phyloP scores from a whole-genome alignment of 92 coral and sea anemone species.

The Micromussa lordhowensis region DNA sequence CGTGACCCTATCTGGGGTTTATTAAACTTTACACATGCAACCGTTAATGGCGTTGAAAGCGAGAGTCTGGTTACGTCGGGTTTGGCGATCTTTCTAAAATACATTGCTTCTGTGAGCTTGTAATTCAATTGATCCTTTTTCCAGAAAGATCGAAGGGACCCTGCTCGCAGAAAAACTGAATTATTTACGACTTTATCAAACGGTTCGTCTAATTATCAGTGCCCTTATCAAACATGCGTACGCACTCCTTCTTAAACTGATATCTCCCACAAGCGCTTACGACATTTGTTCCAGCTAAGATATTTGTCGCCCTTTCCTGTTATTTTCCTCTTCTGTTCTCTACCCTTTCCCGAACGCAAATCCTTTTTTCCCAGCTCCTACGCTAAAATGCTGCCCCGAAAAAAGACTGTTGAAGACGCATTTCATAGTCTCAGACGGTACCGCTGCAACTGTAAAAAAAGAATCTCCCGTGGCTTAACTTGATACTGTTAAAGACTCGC shows the following conservation, averaged over 20 bases:
- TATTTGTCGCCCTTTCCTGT: constrained; percentile 64
- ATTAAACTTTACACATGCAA: not conserved
- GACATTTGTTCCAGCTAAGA: constrained; percentile 35
- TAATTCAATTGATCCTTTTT: not conserved
- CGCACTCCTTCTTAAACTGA: not conserved
- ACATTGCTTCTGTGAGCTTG: not conserved
- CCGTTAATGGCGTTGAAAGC: constrained; percentile 30
- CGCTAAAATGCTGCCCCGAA: constrained; percentile 4
- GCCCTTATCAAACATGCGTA: not conserved
- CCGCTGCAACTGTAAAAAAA: constrained; percentile 12
- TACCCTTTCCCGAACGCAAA: constrained; percentile 72
- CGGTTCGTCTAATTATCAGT: not conserved
- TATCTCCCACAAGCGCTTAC: constrained; percentile 5
- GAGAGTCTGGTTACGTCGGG: constrained; percentile 4
- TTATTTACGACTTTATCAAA: not conserved
- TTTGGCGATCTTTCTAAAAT: not conserved
- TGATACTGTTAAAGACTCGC: constrained; percentile 27
- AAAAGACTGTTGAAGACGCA: not conserved
- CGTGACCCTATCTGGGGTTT: not conserved
- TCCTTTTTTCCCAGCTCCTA: constrained; percentile 45
- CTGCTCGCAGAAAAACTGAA: not conserved
- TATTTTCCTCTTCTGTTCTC: constrained; percentile 59
- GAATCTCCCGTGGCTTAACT: constrained; percentile 1
- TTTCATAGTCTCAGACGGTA: not conserved
- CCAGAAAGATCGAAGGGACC: not conserved